A percentile compares a stretch with the other conserved stretches of the same genome.
Conservation (phyloP, 2,113 vertebrate genomes). For the Elgaria multicarinata region DNA sequence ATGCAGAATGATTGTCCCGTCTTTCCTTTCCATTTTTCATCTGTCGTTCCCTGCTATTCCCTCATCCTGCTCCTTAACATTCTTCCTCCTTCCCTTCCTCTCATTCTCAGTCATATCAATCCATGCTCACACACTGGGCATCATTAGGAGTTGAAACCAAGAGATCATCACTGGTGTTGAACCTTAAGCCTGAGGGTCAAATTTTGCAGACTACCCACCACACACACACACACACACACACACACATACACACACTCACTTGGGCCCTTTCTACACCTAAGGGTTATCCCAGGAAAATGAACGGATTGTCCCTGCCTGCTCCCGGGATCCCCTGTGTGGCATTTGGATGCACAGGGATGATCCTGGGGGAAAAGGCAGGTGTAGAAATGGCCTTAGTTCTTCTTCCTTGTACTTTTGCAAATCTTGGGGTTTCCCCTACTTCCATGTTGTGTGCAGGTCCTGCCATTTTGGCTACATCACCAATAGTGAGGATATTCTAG, state of each 20-base stretch:
- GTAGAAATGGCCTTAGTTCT: no score
- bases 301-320: no score
- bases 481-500: not conserved
- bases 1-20: not conserved
- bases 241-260: no score
- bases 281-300: no score
- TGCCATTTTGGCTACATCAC: not conserved
- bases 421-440: not conserved
- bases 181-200: no score
- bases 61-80: not conserved
- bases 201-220: no score
- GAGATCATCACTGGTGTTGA: not conserved
- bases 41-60: constrained; percentile 14
- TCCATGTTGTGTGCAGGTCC: not conserved
- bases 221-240: no score
- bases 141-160: not conserved
- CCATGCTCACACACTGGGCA: not conserved
- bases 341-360: no score
- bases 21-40: not conserved
- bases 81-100: constrained; percentile 6
- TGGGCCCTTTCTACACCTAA: no score
- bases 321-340: no score
- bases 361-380: no score
- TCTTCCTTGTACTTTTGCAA: no score
- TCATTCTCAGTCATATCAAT: not conserved